Evolutionary conservation across 1,140 invertebrate species (phyloP).

Genomic region (Philotrypesis tridentata): DNA sequence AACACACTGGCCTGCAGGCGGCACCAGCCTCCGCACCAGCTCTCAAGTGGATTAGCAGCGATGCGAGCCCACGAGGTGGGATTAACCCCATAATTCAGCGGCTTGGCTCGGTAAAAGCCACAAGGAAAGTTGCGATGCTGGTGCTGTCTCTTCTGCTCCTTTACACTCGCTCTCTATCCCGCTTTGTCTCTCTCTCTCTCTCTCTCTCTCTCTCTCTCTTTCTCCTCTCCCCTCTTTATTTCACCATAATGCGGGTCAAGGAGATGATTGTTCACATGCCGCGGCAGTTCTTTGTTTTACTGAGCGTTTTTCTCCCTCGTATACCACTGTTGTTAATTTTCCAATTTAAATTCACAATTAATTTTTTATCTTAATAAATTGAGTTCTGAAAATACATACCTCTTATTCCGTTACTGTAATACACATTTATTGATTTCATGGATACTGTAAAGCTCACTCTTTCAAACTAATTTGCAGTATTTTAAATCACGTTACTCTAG

Average conservation of each 20-base stretch:
- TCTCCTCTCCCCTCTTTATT: not conserved
- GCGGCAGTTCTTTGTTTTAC: not conserved
- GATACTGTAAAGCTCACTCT: no score
- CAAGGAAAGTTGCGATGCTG: slow-evolving; percentile 31
- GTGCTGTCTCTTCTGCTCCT: not conserved
- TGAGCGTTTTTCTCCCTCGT: not conserved
- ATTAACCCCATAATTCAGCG: slow-evolving; percentile 56
- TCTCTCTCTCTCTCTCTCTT: not conserved
- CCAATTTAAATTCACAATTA: not conserved
- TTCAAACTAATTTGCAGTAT: no score
- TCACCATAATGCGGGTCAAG: slow-evolving; percentile 29
- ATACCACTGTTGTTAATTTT: not conserved
- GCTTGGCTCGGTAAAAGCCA: slow-evolving; percentile 47
- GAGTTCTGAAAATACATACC: no score
- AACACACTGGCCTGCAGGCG: not conserved
- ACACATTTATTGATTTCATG: no score
- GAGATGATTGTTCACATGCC: not conserved
- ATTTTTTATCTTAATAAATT: no score
- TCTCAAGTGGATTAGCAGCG: slow-evolving; percentile 41
- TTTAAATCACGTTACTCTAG: no score
- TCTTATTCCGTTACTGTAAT: no score
- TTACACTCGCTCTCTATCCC: not conserved
- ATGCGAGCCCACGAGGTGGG: slow-evolving; percentile 32
- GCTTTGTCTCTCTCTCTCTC: not conserved
- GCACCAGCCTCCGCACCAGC: not conserved